Base-by-base conservation (phyloP, 2,888 invertebrate genomes). In the Abrostola tripartita region DNA sequence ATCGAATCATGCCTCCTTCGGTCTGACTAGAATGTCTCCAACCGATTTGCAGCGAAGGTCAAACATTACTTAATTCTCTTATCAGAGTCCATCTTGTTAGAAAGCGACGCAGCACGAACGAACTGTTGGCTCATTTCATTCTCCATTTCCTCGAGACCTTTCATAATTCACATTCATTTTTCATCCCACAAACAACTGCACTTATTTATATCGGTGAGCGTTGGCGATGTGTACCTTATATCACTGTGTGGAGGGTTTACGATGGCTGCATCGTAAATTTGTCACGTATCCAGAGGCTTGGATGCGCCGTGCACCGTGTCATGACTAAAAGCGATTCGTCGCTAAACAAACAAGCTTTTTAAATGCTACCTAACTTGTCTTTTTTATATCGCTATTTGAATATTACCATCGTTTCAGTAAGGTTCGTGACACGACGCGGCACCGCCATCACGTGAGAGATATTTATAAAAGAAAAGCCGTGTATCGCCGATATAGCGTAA, bases 311-410 rank as follows among this genome's bases (percentile, higher is more conserved):
- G 89, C 90, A 89, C 89, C 83, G 78, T 91, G 83, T 90, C 94
- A 93, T 94, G 94, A 88, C 94, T 91, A 90, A 84, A 87, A 90
- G 86, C 93, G 90, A 94, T 94, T 93, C 93, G 91, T 92, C 91
- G 92, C 88, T 90, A 88, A 90, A 90, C 92, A 94, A 94, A 94
- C 94, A 94, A 93, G 92, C 91, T 93, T 94, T 94, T 94, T 94
- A 94, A 94, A 94, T 93, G 94, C 93, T 94, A 92, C 92, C 92
- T 92, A 93, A 94, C 93, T 94, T 94, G 93, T 93, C 92, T 93
- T 94, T 93, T 94, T 94, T 94, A 94, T 93, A 93, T 90, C 91
- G 91, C 91, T 90, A 94, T 94, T 94, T 94, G 94, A 93, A 94
- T 94, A 94, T 94, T 94, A 89, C 89, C 89, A 92, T 92, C 93